Conservation (phyloP, 2,888 invertebrate species). For the Drosophila villosipedis region DNA sequence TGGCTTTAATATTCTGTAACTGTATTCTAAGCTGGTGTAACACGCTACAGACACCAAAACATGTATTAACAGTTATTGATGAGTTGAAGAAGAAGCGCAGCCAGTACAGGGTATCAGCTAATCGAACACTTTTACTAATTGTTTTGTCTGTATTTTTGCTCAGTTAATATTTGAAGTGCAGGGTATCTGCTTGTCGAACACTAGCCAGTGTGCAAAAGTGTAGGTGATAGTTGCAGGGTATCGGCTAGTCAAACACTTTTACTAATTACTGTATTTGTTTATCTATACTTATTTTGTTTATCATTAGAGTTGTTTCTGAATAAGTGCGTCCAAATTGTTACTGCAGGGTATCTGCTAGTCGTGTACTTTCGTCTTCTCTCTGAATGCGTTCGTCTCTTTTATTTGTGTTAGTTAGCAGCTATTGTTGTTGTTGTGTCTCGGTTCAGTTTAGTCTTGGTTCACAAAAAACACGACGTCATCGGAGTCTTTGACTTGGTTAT, state of each 20-base stretch:
- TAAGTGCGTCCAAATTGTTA: not conserved
- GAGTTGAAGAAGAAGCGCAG: not conserved
- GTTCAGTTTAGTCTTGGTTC: constrained; percentile 64
- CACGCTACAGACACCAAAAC: not conserved
- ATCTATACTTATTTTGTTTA: not conserved
- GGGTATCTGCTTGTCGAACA: not conserved
- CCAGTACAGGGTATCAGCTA: not conserved
- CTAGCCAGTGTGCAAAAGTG: not conserved
- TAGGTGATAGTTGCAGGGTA: not conserved
- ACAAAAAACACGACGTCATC: constrained; percentile 70
- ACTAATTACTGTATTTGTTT: not conserved
- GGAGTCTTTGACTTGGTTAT: constrained; percentile 55
- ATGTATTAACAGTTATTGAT: not conserved
- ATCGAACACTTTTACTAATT: not conserved
- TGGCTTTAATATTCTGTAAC: not conserved
- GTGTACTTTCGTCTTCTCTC: not conserved
- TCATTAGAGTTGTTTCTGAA: fast-evolving
- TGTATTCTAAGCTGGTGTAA: not conserved
- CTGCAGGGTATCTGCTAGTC: not conserved
- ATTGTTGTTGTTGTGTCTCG: constrained; percentile 37
- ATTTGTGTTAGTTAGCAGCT: constrained; percentile 44
- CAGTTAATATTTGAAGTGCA: not conserved
- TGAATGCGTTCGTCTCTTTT: constrained; percentile 37
- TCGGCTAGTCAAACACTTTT: not conserved
- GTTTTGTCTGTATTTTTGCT: not conserved